Conservation (phyloP, 2,797 vertebrate genomes). For the Chelon auratus region DNA sequence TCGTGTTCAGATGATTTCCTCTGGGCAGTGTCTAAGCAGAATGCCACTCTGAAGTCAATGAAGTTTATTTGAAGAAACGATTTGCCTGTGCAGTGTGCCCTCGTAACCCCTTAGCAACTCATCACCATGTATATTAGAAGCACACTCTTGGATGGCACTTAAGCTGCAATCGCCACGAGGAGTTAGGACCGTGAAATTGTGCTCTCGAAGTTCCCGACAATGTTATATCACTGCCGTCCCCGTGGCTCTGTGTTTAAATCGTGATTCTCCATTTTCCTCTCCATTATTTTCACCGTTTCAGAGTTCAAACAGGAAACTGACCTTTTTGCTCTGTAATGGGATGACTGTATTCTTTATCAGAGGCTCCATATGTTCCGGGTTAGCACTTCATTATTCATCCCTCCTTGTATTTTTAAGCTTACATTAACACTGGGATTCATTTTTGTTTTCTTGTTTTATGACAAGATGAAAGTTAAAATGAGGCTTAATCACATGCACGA, state of each 20-base stretch:
- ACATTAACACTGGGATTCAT: background rate
- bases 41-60: slow-evolving; percentile 59
- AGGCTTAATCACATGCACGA: slow-evolving; percentile 6
- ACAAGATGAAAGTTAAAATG: no score
- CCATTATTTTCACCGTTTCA: slow-evolving; percentile 61
- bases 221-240: slow-evolving; percentile 59
- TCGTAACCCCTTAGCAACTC: slow-evolving; percentile 73
- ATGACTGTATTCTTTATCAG: slow-evolving; percentile 41
- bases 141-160: slow-evolving; percentile 71
- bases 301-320: slow-evolving; percentile 53
- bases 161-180: slow-evolving; percentile 58
- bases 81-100: slow-evolving; percentile 53
- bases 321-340: slow-evolving; percentile 34
- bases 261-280: slow-evolving; percentile 36
- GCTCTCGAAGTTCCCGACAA: slow-evolving; percentile 64
- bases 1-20: slow-evolving; percentile 57
- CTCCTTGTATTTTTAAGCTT: slow-evolving; percentile 11
- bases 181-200: slow-evolving; percentile 78
- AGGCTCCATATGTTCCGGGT: slow-evolving; percentile 45
- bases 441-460: slow-evolving; percentile 5
- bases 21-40: slow-evolving; percentile 54
- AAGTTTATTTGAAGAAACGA: slow-evolving; percentile 71
- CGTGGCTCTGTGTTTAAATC: slow-evolving; percentile 54
- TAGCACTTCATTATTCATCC: slow-evolving; percentile 14
- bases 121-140: slow-evolving; percentile 80